These are phyloP conservation scores for Catharus minimus DNA, from an alignment of 2,113 vertebrate genomes.

Conservation along the genomic window DNA sequence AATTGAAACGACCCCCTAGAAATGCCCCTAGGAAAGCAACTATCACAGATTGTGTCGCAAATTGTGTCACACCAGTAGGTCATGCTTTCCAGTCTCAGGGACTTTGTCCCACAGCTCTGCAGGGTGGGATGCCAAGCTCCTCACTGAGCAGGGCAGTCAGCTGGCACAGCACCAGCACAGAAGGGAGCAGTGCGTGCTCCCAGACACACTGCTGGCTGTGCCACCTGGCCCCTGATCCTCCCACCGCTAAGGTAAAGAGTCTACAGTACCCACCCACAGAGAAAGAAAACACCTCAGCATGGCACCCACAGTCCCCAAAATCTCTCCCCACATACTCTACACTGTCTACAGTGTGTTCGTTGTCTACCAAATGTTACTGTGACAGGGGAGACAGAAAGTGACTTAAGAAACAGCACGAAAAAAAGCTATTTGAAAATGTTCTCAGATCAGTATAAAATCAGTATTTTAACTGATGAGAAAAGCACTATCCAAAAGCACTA, in stretches of 20 bases:
- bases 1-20: neutral
- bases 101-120: neutral
- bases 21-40: neutral
- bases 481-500: neutral
- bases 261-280: too few relatives aligned
- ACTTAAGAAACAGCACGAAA: neutral
- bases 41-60: neutral
- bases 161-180: accelerated
- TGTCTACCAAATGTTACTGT: neutral
- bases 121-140: neutral
- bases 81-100: neutral
- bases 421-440: neutral
- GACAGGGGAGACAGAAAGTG: neutral
- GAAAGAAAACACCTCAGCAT: neutral
- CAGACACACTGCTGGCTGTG: accelerated
- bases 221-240: neutral
- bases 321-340: neutral
- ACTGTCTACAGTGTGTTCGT: neutral
- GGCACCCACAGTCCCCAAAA: neutral
- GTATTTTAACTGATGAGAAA: neutral
- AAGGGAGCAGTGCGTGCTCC: accelerated
- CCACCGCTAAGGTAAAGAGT: accelerated
- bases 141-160: accelerated
- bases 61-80: neutral
- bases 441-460: neutral